phyloP scores from a whole-genome alignment of 2,888 invertebrate species.

The Trachelus stipa region DNA sequence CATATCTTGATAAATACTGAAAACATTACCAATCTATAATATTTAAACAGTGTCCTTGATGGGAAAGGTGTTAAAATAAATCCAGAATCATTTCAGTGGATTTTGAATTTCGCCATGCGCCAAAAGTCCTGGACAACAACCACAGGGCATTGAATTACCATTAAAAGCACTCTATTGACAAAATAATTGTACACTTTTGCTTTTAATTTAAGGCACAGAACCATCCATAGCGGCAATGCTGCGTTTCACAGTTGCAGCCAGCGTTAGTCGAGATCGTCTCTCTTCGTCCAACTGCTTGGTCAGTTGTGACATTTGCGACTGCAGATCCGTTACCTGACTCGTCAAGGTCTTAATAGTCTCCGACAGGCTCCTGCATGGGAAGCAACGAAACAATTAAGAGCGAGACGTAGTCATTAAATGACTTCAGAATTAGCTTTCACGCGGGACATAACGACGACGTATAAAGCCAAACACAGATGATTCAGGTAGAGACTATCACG shows the following conservation, averaged over 20 bases:
- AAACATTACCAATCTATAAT: not conserved
- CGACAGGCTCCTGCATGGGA: constrained; percentile 74
- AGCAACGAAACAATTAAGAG: constrained; percentile 6
- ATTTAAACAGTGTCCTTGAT: not conserved
- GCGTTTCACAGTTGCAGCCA: constrained; percentile 61
- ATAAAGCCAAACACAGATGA: too few relatives aligned
- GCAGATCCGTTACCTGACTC: constrained; percentile 78
- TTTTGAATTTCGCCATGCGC: too few relatives aligned
- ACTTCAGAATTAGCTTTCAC: constrained; percentile 41
- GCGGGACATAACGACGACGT: not conserved
- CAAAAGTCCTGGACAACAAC: too few relatives aligned
- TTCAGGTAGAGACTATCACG: too few relatives aligned
- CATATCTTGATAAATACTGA: not conserved
- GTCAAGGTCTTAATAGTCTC: constrained; percentile 82
- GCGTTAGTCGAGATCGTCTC: constrained; percentile 68
- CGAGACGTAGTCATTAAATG: constrained; percentile 13
- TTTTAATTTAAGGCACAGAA: constrained; percentile 39
- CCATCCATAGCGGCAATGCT: constrained; percentile 56
- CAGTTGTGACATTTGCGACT: constrained; percentile 72
- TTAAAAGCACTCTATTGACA: not conserved
- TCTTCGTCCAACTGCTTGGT: constrained; percentile 77
- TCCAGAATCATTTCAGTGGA: too few relatives aligned
- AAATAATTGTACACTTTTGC: constrained; percentile 1
- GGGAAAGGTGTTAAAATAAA: not conserved
- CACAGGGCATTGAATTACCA: not conserved